Conservation (phyloP, 2,797 vertebrate genomes). For the Diplodus sargus region DNA sequence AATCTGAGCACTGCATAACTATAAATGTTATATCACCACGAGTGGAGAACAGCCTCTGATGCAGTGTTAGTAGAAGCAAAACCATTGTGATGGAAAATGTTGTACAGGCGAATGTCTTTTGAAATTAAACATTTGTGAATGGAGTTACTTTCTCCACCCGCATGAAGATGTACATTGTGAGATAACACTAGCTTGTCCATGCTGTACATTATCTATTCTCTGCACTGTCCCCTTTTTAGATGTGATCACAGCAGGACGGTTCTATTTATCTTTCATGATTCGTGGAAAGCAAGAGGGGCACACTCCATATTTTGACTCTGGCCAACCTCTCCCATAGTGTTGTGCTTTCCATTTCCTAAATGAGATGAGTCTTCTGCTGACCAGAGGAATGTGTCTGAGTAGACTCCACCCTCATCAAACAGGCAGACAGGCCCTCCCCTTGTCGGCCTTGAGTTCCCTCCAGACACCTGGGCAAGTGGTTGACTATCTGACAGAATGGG, state of each 20-base stretch:
- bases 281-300: not conserved
- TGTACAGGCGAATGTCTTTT: no score
- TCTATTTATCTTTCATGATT: constrained; percentile 30
- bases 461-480: constrained; percentile 76
- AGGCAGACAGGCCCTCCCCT: constrained; percentile 57
- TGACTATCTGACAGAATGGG: constrained; percentile 36
- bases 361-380: constrained; percentile 59
- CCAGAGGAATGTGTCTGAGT: constrained; percentile 70
- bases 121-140: not conserved
- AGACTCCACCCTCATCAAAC: constrained; percentile 69
- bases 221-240: no score
- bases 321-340: constrained; percentile 45
- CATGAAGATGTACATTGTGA: no score
- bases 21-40: not conserved
- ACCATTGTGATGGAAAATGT: no score
- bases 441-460: constrained; percentile 51
- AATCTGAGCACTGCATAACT: no score
- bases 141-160: not conserved
- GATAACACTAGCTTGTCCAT: no score
- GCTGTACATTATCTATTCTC: no score
- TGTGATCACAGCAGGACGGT: not conserved
- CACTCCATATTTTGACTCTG: constrained; percentile 5
- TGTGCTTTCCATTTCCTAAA: constrained; percentile 74
- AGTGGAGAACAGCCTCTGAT: no score
- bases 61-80: no score